A percentile compares a stretch with the other conserved stretches of the same genome.
Evolutionary conservation across 2,113 vertebrate genomes (phyloP).

Genomic region (Limanda limanda): DNA sequence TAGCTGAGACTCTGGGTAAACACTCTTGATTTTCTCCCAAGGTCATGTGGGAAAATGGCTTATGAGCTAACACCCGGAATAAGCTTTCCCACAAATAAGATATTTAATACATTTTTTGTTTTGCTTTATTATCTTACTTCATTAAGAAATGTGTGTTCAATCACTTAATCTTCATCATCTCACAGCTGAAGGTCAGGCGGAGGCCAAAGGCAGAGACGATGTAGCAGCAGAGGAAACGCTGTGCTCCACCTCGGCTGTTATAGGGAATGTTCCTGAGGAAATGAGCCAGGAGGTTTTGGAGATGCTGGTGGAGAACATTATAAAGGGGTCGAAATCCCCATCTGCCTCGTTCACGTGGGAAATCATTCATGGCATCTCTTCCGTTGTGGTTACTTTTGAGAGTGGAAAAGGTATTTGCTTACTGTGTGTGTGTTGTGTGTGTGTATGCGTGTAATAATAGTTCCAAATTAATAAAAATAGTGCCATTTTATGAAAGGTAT

Average conservation of each 20-base stretch:
- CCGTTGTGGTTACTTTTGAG: conserved; percentile 85
- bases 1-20: too few species aligned
- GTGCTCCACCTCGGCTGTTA: conserved; percentile 57
- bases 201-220: neutral
- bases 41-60: too few species aligned
- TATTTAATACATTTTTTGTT: too few species aligned
- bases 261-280: conserved; percentile 81
- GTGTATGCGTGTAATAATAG: neutral
- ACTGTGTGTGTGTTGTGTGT: neutral
- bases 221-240: conserved; percentile 13
- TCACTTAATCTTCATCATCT: neutral
- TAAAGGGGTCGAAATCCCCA: conserved; percentile 54
- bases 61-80: too few species aligned
- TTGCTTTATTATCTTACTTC: too few species aligned
- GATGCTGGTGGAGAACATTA: conserved; percentile 87
- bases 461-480: too few species aligned
- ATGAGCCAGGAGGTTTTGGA: conserved; percentile 61
- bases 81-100: too few species aligned
- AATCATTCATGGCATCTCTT: conserved; percentile 76
- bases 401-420: conserved; percentile 76
- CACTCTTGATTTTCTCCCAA: too few species aligned
- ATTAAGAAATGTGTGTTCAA: neutral
- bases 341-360: conserved; percentile 82
- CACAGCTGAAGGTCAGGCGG: neutral
- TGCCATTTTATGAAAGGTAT: neutral